Evolutionary conservation across 2,888 invertebrate species (phyloP), one percentile per base, ranked within the genome.

Genomic region (Archaeoteleia sp.): DNA sequence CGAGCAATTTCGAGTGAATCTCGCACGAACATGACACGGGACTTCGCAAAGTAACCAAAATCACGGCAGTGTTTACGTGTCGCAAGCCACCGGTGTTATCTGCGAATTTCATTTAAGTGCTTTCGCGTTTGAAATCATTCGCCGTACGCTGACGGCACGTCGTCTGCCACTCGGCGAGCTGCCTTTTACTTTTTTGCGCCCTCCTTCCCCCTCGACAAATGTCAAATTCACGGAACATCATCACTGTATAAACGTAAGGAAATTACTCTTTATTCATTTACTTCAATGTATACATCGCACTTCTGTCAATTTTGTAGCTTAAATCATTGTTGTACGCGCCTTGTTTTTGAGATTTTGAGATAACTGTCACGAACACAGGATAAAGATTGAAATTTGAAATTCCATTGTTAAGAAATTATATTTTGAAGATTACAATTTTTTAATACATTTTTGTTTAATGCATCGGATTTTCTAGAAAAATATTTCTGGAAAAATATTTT

Each of bases 161-260:
- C 80, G 80, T 79, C 81, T 78, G 79, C 80, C 80, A 76, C 69
- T 63, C 49, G 42, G 55, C 51, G 37, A 46, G 40, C 54, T 53
- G 35, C 55, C 57, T 63, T 45, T 61, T 46, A 40, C 48, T 23
- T 60, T 60, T 63, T 60, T 55, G 40, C 54, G 42, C 66, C 58
- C 66, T 42, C 35, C 60, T 14, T 40, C 51, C 51, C 51, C 46
- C 46, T 13, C 42, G 32, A 46, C 57, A 62, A 57, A 61, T 60
- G 61, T 61, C 57, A 55, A 51, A 68, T 65, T 53, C 55, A 30
- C 32, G 32, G 43, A 9, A 49, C 40, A 45, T 17, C 39, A 12
- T 32, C 32, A n/a, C n/a, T n/a, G n/a, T n/a, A n/a, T n/a, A n/a
- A n/a, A n/a, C n/a, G n/a, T n/a, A n/a, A n/a, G n/a, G n/a, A n/a